Base-by-base conservation (phyloP, 2,888 invertebrate genomes). In the Noctua pronuba region DNA sequence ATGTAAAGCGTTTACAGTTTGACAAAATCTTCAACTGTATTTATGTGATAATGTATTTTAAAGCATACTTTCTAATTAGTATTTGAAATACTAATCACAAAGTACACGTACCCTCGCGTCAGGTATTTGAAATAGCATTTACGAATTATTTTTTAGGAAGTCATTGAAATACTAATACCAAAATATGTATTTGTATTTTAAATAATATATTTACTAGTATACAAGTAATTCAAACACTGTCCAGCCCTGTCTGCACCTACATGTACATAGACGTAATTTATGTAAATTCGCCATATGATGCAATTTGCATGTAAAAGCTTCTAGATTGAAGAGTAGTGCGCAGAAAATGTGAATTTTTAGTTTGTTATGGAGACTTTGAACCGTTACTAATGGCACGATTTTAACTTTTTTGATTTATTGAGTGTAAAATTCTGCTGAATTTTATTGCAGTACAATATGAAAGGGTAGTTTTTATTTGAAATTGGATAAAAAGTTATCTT, bases 291-390 rank as follows among this genome's bases (percentile, higher is more conserved):
- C 69, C 77, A 65, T 77, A 73, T 73, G 77, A 75, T 86, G 77
- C 78, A 84, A 88, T 89, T 90, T 90, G 85, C 89, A 90, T 89
- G 79, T 82, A 73, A 88, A 89, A 79, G 80, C 80, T 69, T 52
- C 28, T 78, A 75, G 67, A 85, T 71, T 83, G 73, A 52, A 62
- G 74, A 65, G 66, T 81, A 73, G 75, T 85, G 55, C 38, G 35
- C 60, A 16, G 68, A 44, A 74, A 74, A 35, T 74, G 60, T 75
- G 66, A 55, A 24, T 62, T 72, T 77, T 75, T 69, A 77, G 68
- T 81, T 77, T 64, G 46, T 41, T 71, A 60, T 8, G 35, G 31
- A 58, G 21, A 46, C 21, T 38, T 31, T 70, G 62, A 73, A 69
- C 21, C 18, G 49, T 77, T 49, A 46, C 8, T 55, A 52, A 55